Percentiles rank a stretch among this genome's conserved stretches.
Evolutionary conservation across 2,888 invertebrate species (phyloP).

Genomic region (Netelia inedita): DNA sequence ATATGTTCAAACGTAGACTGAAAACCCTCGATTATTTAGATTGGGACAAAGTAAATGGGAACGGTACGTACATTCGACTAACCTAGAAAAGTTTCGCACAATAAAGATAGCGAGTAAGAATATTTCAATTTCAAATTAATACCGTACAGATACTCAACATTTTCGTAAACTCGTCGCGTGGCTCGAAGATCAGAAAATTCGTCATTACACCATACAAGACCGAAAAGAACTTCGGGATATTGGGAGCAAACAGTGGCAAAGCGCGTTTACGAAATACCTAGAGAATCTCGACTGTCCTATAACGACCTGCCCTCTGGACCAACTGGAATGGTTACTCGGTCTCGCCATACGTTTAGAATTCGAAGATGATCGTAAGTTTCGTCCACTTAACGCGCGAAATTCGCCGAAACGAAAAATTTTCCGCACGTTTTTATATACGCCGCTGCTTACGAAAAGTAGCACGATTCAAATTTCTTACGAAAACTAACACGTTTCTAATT

Average conservation of each 20-base stretch:
- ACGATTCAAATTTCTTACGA: too few species aligned
- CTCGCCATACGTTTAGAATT: slow-evolving; percentile 94
- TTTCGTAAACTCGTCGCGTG: slow-evolving; percentile 94
- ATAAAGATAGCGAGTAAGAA: neutral
- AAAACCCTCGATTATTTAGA: slow-evolving; percentile 92
- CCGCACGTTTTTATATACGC: too few species aligned
- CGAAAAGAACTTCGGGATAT: slow-evolving; percentile 91
- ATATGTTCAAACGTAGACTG: slow-evolving; percentile 92
- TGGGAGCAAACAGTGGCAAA: slow-evolving; percentile 89
- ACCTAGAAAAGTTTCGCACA: slow-evolving; percentile 30
- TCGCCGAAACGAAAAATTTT: neutral
- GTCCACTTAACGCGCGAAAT: slow-evolving; percentile 24
- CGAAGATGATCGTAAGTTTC: slow-evolving; percentile 90
- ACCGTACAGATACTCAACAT: slow-evolving; percentile 90
- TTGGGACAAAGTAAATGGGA: slow-evolving; percentile 89
- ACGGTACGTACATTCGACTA: slow-evolving; percentile 87
- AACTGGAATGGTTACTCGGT: slow-evolving; percentile 94
- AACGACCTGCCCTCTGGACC: slow-evolving; percentile 88
- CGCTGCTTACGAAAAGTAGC: too few species aligned
- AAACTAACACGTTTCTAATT: too few species aligned
- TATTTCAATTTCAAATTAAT: slow-evolving; percentile 7
- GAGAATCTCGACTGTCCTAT: slow-evolving; percentile 91
- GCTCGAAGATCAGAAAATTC: slow-evolving; percentile 97
- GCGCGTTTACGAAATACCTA: slow-evolving; percentile 91
- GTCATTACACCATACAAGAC: slow-evolving; percentile 94